Conservation (phyloP, 1,140 invertebrate genomes). For the Drosophila pallidifrons region DNA sequence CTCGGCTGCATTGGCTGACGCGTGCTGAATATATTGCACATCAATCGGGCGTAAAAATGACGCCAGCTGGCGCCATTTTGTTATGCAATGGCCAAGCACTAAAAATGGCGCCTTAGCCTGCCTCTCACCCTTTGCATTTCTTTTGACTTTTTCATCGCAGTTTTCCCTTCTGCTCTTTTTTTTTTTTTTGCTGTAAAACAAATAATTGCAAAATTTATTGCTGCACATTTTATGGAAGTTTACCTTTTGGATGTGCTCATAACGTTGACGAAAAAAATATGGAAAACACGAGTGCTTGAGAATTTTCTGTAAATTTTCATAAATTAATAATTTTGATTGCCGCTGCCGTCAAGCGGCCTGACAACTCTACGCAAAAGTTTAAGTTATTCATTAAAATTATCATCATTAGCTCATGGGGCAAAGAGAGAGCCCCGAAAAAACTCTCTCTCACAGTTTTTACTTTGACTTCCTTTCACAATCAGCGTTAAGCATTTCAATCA, state of each 20-base stretch:
- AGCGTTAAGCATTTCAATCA: constrained; percentile 11
- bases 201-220: constrained; percentile 64
- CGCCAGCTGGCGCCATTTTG: constrained; percentile 56
- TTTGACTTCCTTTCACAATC: constrained; percentile 49
- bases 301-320: constrained; percentile 42
- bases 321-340: constrained; percentile 71
- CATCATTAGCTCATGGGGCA: constrained; percentile 48
- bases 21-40: constrained; percentile 62
- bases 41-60: constrained; percentile 64
- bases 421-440: no score
- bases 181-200: not conserved
- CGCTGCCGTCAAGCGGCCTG: not conserved
- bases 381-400: constrained; percentile 64
- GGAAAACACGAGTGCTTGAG: constrained; percentile 22
- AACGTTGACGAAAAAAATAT: constrained; percentile 9
- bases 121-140: not conserved
- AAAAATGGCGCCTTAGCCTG: constrained; percentile 27
- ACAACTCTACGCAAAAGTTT: constrained; percentile 33
- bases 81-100: constrained; percentile 40
- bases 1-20: constrained; percentile 21
- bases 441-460: not conserved
- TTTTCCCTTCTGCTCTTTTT: no score
- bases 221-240: constrained; percentile 48
- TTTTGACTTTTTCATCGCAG: no score
- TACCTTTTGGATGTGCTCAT: constrained; percentile 48